Evolutionary conservation across 2,888 invertebrate genomes (phyloP).

Genomic region (Lasioglossum marginatum): DNA sequence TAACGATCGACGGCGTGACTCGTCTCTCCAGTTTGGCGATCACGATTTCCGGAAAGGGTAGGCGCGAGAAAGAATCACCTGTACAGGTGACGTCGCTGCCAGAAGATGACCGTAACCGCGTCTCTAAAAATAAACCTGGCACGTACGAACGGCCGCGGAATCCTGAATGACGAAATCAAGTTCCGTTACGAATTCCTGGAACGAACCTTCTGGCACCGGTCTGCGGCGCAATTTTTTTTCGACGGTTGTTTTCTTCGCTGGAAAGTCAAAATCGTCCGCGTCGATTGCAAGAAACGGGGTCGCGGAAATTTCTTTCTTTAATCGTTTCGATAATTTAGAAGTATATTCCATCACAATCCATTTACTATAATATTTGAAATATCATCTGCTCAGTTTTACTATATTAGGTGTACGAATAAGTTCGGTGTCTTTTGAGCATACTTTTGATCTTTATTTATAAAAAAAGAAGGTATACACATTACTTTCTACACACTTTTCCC

Average conservation of each 20-base stretch:
- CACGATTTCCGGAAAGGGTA: constrained; percentile 8
- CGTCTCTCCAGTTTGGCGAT: background rate
- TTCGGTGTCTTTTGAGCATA: too few species aligned
- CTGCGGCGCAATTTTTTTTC: constrained; percentile 67
- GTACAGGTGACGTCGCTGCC: constrained; percentile 12
- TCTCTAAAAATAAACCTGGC: constrained; percentile 67
- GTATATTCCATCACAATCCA: background rate
- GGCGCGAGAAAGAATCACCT: constrained; percentile 31
- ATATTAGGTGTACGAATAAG: too few species aligned
- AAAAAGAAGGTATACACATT: too few species aligned
- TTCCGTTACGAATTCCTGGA: constrained; percentile 72
- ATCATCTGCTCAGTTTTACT: too few species aligned
- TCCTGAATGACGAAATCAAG: constrained; percentile 73
- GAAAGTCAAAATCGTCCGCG: background rate
- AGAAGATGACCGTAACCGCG: constrained; percentile 42
- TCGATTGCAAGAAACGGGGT: background rate
- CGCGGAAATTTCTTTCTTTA: too few species aligned
- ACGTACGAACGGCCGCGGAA: constrained; percentile 63
- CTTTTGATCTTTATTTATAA: too few species aligned
- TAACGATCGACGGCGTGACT: background rate
- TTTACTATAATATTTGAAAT: too few species aligned
- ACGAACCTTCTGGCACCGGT: constrained; percentile 52
- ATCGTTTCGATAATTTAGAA: background rate
- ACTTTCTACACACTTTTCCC: too few species aligned
- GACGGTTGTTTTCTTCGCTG: background rate